A percentile compares a stretch with the other conserved stretches of the same genome.
These are phyloP conservation scores for Miniopterus natalensis DNA, from an alignment of 2,113 vertebrate genomes.

Conservation along the genomic window DNA sequence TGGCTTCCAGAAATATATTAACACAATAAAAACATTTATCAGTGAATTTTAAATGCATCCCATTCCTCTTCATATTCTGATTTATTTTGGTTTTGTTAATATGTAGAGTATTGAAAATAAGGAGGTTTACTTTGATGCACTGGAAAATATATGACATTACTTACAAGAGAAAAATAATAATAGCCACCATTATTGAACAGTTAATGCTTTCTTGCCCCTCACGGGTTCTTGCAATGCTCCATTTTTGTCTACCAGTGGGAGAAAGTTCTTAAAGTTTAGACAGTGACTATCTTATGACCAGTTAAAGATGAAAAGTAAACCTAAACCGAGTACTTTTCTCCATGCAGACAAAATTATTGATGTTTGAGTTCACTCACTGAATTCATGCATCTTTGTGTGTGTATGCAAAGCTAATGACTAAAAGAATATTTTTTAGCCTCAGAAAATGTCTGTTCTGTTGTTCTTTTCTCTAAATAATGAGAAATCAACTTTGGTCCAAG, in stretches of 20 bases:
- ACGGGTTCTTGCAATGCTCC: not conserved
- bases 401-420: not conserved
- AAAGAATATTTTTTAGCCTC: conserved; percentile 16
- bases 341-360: not conserved
- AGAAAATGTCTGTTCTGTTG: not conserved
- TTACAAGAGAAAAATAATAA: not conserved
- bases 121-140: not conserved
- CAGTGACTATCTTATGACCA: not conserved
- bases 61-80: not conserved
- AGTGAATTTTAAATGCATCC: not conserved
- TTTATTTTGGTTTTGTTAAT: not conserved
- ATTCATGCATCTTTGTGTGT: not conserved
- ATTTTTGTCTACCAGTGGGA: not conserved
- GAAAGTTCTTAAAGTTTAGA: not conserved
- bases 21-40: not conserved
- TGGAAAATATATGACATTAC: not conserved
- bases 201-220: not conserved
- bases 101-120: not conserved
- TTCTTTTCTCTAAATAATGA: conserved; percentile 41
- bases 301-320: not conserved
- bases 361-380: not conserved
- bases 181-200: not conserved
- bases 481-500: not conserved
- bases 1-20: conserved; percentile 53
- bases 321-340: not conserved